A percentile compares a stretch with the other conserved stretches of the same genome.
phyloP scores from a whole-genome alignment of 2,113 vertebrate genomes.

The Zosterops hypoxanthus region DNA sequence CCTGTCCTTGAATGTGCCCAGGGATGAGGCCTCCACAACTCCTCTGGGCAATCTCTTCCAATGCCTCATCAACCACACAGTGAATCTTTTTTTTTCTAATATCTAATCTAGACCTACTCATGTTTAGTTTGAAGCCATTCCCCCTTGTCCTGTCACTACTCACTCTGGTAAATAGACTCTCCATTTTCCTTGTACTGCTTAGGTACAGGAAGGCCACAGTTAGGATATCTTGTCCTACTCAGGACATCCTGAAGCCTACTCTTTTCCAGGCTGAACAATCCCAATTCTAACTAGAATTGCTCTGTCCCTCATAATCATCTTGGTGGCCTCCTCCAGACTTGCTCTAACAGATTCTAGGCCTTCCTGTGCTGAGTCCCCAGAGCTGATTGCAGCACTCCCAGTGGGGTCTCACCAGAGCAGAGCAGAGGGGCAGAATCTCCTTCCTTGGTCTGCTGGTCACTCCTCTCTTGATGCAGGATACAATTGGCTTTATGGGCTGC shows the following conservation, averaged over 20 bases:
- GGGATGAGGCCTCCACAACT: fast-evolving
- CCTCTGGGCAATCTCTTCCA: neutral
- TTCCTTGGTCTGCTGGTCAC: fast-evolving
- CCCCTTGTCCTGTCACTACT: neutral
- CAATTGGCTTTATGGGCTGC: neutral
- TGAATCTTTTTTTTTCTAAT: neutral
- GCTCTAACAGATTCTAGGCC: neutral
- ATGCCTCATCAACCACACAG: neutral
- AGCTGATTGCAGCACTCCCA: neutral
- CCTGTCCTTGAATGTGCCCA: neutral
- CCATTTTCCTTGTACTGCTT: neutral
- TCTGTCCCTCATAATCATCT: fast-evolving
- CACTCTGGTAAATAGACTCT: neutral
- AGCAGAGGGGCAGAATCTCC: neutral
- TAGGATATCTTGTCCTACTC: neutral
- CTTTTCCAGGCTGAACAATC: neutral
- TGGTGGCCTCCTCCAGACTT: neutral
- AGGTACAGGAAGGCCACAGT: neutral
- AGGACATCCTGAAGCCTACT: neutral
- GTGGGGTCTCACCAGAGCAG: neutral
- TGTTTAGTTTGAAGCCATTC: neutral
- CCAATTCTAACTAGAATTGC: neutral
- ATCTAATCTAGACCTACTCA: neutral
- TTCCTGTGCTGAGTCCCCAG: neutral
- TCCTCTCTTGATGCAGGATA: neutral